Base-by-base conservation (phyloP, 2,888 invertebrate genomes). In the Blastobasis lacticolella region DNA sequence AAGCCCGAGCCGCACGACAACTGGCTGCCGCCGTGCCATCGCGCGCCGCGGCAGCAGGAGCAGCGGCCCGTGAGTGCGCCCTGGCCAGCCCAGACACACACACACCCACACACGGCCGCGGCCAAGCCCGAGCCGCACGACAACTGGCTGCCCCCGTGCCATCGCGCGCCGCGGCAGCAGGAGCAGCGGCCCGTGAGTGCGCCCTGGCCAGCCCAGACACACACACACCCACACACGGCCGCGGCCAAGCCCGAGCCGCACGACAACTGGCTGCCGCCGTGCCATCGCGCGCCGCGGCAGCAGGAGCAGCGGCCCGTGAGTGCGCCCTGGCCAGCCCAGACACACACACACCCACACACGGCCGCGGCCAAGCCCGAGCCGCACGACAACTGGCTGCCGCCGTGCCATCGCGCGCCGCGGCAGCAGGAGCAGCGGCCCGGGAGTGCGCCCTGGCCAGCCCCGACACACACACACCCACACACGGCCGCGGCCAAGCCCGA, bases 1-100 rank as follows among this genome's bases (percentile, higher is more conserved):
- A 99, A 99, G 83, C 99, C 99, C 83, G 99, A 99, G 70, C 99
- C 99, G 0, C 97, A 98, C 72, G 99, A 99, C 78, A 99, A 99
- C 83, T 99, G 99, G 99, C 80, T 99, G 36, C 99, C 99, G 0
- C 99, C 99, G 0, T 97, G 98, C 69, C 99, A 97, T 95, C 97
- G 5, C 97, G 97, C 0, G 76, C 78, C 2, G 8, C 1, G 23
- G 23, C 23, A 23, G 23, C 23, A 23, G 23, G 23, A 23, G 23
- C n/a, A n/a, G n/a, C n/a, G n/a, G n/a, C n/a, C n/a, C n/a, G n/a
- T n/a, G n/a, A n/a, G n/a, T n/a, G n/a, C n/a, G n/a, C n/a, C n/a
- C n/a, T n/a, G n/a, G n/a, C n/a, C n/a, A n/a, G n/a, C n/a, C n/a
- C n/a, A n/a, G n/a, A n/a, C n/a, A n/a, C n/a, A n/a, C n/a, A n/a